A percentile compares a stretch with the other conserved stretches of the same genome.
Evolutionary conservation across 1,140 invertebrate species (phyloP).

Genomic region (Sweltsa coloradensis): DNA sequence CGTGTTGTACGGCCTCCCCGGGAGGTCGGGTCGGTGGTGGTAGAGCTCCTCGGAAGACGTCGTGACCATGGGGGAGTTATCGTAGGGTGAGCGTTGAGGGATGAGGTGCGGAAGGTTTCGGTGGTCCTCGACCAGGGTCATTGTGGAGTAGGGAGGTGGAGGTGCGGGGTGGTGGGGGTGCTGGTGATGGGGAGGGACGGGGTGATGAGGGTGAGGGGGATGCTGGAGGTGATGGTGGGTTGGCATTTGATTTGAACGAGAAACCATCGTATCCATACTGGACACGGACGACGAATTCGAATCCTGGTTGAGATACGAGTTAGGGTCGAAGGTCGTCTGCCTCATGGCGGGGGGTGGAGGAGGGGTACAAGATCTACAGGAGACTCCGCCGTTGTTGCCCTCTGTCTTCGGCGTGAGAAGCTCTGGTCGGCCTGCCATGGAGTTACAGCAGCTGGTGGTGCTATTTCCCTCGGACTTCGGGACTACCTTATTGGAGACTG

Average conservation of each 20-base stretch:
- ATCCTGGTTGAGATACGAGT: conserved; percentile 44
- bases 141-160: conserved; percentile 33
- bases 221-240: conserved; percentile 27
- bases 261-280: conserved; percentile 53
- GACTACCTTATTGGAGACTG: conserved; percentile 24
- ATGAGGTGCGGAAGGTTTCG: conserved; percentile 29
- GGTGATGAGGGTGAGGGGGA: conserved; percentile 31
- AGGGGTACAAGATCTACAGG: conserved; percentile 14
- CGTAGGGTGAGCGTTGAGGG: conserved; percentile 50
- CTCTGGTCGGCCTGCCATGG: conserved; percentile 30
- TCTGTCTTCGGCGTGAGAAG: conserved; percentile 52
- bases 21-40: neutral
- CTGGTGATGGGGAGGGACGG: conserved; percentile 28
- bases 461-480: conserved; percentile 35
- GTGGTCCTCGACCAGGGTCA: conserved; percentile 32
- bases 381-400: conserved; percentile 23
- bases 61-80: conserved; percentile 19
- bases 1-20: conserved; percentile 34
- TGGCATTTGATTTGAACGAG: conserved; percentile 20
- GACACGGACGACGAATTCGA: conserved; percentile 60
- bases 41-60: neutral
- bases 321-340: conserved; percentile 31
- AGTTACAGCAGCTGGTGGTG: conserved; percentile 37
- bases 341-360: conserved; percentile 26
- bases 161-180: conserved; percentile 28